These are phyloP conservation scores for Acronicta leporina DNA, from an alignment of 2,888 invertebrate genomes.

Conservation along the genomic window DNA sequence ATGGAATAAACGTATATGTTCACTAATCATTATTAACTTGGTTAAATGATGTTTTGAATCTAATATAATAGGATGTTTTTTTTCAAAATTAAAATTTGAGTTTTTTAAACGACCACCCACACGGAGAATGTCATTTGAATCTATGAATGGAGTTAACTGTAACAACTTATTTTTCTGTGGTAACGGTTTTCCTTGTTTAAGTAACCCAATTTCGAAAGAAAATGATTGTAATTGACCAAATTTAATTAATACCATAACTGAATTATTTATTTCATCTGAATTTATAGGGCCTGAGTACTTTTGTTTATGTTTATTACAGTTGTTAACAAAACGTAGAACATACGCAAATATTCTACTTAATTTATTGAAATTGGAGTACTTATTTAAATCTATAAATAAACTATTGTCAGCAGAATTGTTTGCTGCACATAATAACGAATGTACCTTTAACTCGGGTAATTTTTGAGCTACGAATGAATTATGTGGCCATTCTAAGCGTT, in stretches of 20 bases:
- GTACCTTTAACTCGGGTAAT: constrained; percentile 26
- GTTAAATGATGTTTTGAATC: no score
- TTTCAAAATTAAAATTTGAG: constrained; percentile 17
- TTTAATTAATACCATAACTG: constrained; percentile 5
- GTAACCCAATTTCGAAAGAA: constrained; percentile 11
- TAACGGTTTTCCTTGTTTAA: no score
- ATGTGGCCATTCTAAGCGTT: constrained; percentile 28
- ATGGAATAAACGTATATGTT: no score
- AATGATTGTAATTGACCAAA: constrained; percentile 14
- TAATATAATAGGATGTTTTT: constrained; percentile 39
- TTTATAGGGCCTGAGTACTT: constrained; percentile 1
- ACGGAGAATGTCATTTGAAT: constrained; percentile 15
- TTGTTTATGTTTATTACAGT: constrained; percentile 16
- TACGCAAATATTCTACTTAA: constrained; percentile 16
- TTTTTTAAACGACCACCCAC: constrained; percentile 26
- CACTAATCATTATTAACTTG: no score
- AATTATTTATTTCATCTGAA: constrained; percentile 10
- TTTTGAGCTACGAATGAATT: background rate
- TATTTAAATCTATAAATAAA: constrained; percentile 27
- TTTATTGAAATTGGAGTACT: constrained; percentile 19
- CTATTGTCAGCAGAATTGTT: background rate
- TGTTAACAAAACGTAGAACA: constrained; percentile 15
- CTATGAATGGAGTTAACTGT: constrained; percentile 17
- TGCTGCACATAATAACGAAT: constrained; percentile 8
- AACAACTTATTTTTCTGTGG: constrained; percentile 6